phyloP scores from a whole-genome alignment of 1,140 invertebrate species.

The Drosophila suzukii region DNA sequence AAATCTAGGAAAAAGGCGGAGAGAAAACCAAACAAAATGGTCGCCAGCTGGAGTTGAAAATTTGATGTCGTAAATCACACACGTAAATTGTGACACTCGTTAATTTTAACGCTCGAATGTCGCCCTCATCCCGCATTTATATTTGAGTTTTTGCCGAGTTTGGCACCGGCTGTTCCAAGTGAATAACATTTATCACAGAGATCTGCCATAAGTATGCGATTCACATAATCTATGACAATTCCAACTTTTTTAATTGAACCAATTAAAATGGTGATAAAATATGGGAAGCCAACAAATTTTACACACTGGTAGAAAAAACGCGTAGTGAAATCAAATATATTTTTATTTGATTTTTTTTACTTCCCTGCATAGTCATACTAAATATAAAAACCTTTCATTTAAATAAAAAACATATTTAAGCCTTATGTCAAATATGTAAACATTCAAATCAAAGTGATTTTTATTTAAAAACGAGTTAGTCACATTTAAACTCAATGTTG shows the following conservation, averaged over 20 bases:
- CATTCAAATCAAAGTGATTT: too few species aligned
- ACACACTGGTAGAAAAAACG: too few species aligned
- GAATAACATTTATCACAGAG: slow-evolving; percentile 32
- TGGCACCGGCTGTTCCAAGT: slow-evolving; percentile 20
- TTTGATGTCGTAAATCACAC: slow-evolving; percentile 62
- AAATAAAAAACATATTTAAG: too few species aligned
- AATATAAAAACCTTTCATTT: too few species aligned
- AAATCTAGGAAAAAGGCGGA: slow-evolving; percentile 1
- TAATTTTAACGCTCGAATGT: slow-evolving; percentile 56
- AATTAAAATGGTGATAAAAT: slow-evolving; percentile 15
- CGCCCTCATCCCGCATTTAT: slow-evolving; percentile 14
- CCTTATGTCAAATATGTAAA: too few species aligned
- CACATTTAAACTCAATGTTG: too few species aligned
- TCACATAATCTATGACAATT: slow-evolving; percentile 36
- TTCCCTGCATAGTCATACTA: too few species aligned
- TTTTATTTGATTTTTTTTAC: too few species aligned
- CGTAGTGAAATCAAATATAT: too few species aligned
- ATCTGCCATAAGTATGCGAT: slow-evolving; percentile 7
- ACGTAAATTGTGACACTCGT: slow-evolving; percentile 63
- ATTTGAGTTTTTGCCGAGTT: slow-evolving; percentile 15
- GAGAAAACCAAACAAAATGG: slow-evolving; percentile 28
- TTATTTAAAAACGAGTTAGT: too few species aligned
- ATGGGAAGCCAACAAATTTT: neutral
- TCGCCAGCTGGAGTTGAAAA: slow-evolving; percentile 59
- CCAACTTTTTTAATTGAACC: slow-evolving; percentile 37